These are phyloP conservation scores for Micropterix aruncella DNA, from an alignment of 2,888 invertebrate species.

Conservation along the genomic window DNA sequence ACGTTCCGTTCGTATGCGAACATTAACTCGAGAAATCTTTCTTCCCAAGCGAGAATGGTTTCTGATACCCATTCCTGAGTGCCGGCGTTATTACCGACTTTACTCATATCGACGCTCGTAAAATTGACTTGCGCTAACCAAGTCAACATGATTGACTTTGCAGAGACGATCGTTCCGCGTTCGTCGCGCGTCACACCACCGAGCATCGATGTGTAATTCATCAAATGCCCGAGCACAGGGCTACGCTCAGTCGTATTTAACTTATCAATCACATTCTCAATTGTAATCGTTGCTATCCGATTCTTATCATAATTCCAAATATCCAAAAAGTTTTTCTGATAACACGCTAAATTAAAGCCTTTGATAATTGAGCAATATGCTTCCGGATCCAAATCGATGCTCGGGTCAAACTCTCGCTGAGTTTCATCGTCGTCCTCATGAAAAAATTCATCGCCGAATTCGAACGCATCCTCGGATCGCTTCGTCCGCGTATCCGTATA, in stretches of 20 bases:
- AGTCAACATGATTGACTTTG: slow-evolving; percentile 44
- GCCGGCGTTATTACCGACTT: slow-evolving; percentile 55
- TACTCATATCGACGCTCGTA: slow-evolving; percentile 46
- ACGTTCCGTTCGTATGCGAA: slow-evolving; percentile 19
- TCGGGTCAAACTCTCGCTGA: slow-evolving; percentile 33
- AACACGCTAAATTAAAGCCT: slow-evolving; percentile 44
- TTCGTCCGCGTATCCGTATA: slow-evolving; percentile 18
- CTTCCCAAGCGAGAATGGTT: slow-evolving; percentile 46
- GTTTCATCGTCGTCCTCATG: slow-evolving; percentile 15
- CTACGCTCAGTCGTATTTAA: slow-evolving; percentile 45
- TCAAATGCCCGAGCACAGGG: slow-evolving; percentile 48
- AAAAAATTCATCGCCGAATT: slow-evolving; percentile 19
- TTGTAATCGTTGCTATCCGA: slow-evolving; percentile 36
- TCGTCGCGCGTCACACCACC: slow-evolving; percentile 44
- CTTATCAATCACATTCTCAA: slow-evolving; percentile 43
- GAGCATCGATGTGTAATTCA: slow-evolving; percentile 46
- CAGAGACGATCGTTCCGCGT: slow-evolving; percentile 45
- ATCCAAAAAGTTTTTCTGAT: slow-evolving; percentile 50
- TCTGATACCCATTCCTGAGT: slow-evolving; percentile 61
- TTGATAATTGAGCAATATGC: slow-evolving; percentile 51
- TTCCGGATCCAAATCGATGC: slow-evolving; percentile 37
- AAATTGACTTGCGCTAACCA: slow-evolving; percentile 57
- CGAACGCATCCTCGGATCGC: slow-evolving; percentile 18
- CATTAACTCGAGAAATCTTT: slow-evolving; percentile 35
- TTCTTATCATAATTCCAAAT: slow-evolving; percentile 50